Evolutionary conservation across 1,140 invertebrate genomes (phyloP).

Genomic region (Mesaphorura yosii): DNA sequence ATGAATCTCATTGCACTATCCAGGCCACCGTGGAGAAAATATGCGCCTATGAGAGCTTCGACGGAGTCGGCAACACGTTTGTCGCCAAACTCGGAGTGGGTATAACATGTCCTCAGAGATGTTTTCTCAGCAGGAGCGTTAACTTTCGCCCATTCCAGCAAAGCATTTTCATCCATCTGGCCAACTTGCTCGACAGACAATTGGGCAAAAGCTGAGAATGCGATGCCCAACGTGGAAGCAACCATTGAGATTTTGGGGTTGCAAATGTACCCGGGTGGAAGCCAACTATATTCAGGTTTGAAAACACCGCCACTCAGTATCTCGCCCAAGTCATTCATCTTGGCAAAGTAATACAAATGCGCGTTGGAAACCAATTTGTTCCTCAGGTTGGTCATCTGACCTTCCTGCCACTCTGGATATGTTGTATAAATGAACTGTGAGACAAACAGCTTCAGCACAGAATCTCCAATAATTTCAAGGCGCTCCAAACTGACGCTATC

Average conservation of each 20-base stretch:
- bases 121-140: neutral
- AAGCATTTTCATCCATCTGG: neutral
- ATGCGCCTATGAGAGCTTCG: constrained; percentile 28
- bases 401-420: constrained; percentile 16
- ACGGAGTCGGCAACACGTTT: constrained; percentile 25
- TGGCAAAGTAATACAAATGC: constrained; percentile 11
- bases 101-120: too few relatives aligned
- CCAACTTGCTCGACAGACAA: neutral
- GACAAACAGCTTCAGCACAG: constrained; percentile 20
- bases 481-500: constrained; percentile 18
- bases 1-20: constrained; percentile 13
- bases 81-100: constrained; percentile 11
- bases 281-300: constrained; percentile 10
- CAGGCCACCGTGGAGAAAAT: constrained; percentile 11
- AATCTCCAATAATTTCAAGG: constrained; percentile 29
- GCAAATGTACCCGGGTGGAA: constrained; percentile 9
- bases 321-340: constrained; percentile 7
- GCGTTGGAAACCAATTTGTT: constrained; percentile 17
- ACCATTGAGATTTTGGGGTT: neutral
- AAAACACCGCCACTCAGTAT: constrained; percentile 19
- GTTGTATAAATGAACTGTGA: constrained; percentile 8
- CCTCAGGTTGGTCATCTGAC: constrained; percentile 14
- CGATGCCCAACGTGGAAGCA: neutral
- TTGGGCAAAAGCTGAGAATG: neutral
- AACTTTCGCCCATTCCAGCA: neutral